phyloP scores from a whole-genome alignment of 2,113 vertebrate species.

The Ranitomeya imitator region DNA sequence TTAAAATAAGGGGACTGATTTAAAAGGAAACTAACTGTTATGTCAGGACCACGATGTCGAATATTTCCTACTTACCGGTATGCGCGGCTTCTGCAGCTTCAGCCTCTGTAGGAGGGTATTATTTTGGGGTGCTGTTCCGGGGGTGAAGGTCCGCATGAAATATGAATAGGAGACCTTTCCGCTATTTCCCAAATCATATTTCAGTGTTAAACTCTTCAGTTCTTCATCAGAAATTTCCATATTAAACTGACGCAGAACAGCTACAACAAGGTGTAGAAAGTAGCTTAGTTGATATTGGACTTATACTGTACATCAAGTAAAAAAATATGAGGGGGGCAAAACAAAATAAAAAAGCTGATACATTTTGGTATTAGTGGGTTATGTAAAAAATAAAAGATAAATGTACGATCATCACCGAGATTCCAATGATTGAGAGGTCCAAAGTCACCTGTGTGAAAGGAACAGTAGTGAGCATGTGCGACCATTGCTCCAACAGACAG shows the following conservation, averaged over 20 bases:
- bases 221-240: conserved; percentile 69
- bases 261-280: conserved; percentile 59
- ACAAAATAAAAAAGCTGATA: not conserved
- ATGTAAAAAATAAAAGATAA: too few relatives aligned
- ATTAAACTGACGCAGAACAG: conserved; percentile 66
- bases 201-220: conserved; percentile 66
- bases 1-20: not conserved
- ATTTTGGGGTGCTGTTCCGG: conserved; percentile 65
- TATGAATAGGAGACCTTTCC: conserved; percentile 69
- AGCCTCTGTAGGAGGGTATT: conserved; percentile 61
- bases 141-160: conserved; percentile 72
- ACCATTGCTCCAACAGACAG: too few relatives aligned
- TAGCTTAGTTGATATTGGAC: not conserved
- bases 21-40: not conserved
- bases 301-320: not conserved
- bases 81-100: conserved; percentile 65
- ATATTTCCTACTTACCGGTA: conserved; percentile 60
- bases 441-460: too few relatives aligned
- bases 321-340: not conserved
- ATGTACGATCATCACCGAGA: too few relatives aligned
- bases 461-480: too few relatives aligned
- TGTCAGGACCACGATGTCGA: not conserved
- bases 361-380: too few relatives aligned
- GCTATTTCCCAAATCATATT: conserved; percentile 66
- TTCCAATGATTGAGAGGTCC: too few relatives aligned